Conservation (phyloP, 2,888 invertebrate species). For the Lucinisca nassula region DNA sequence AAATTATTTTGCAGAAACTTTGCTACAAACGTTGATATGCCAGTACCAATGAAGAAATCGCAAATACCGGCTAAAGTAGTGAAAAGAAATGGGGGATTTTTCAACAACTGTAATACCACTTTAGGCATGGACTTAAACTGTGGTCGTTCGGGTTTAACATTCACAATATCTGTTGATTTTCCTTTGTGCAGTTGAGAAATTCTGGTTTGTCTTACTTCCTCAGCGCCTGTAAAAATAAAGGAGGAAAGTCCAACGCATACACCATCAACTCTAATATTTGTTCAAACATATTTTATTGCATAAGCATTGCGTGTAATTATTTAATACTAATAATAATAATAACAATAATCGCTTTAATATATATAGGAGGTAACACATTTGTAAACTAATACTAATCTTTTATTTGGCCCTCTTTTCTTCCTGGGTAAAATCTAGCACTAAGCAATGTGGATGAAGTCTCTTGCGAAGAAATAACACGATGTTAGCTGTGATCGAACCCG, state of each 20-base stretch:
- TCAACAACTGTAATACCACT: slow-evolving; percentile 64
- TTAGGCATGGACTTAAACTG: slow-evolving; percentile 54
- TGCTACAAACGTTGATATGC: slow-evolving; percentile 92
- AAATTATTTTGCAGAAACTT: slow-evolving; percentile 94
- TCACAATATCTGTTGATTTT: background rate
- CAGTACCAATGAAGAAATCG: slow-evolving; percentile 83
- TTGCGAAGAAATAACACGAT: too few species aligned
- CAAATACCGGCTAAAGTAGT: slow-evolving; percentile 92
- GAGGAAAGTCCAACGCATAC: too few species aligned
- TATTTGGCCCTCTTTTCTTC: too few species aligned
- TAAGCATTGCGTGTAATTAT: too few species aligned
- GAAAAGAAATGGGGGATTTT: slow-evolving; percentile 89
- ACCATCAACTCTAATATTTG: too few species aligned
- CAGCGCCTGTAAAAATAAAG: too few species aligned
- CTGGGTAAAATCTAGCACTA: too few species aligned
- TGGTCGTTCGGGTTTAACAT: slow-evolving; percentile 42
- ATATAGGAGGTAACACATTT: background rate
- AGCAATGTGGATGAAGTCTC: too few species aligned
- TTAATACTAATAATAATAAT: too few species aligned
- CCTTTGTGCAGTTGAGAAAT: slow-evolving; percentile 77
- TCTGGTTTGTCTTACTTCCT: slow-evolving; percentile 67
- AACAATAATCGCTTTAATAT: too few species aligned
- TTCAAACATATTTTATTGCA: too few species aligned
- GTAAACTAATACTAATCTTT: background rate
- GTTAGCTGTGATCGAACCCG: too few species aligned